A percentile compares a stretch with the other conserved stretches of the same genome.
Evolutionary conservation across 2,888 invertebrate genomes (phyloP).

Genomic region (Tolmerus cingulatus): DNA sequence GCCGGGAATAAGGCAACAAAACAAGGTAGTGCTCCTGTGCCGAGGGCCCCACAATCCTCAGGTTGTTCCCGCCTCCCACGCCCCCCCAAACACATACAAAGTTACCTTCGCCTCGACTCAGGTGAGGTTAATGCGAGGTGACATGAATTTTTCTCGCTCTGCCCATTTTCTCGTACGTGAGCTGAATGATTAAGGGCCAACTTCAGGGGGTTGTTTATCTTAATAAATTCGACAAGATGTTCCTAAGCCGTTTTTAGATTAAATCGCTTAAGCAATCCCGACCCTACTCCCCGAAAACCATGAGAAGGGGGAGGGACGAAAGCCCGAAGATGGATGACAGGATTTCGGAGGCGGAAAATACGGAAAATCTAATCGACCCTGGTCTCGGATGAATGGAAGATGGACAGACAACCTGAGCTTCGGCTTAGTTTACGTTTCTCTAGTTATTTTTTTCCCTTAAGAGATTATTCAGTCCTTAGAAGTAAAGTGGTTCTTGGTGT

Average conservation of each 20-base stretch:
- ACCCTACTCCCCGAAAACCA: neutral
- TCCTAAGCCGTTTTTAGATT: slow-evolving; percentile 33
- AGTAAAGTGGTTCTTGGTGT: neutral
- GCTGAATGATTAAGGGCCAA: slow-evolving; percentile 1
- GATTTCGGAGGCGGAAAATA: neutral
- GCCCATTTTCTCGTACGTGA: slow-evolving; percentile 9
- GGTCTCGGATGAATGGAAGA: neutral
- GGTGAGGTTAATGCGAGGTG: slow-evolving; percentile 20
- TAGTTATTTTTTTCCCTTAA: neutral
- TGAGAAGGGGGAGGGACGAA: neutral
- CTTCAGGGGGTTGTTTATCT: slow-evolving; percentile 27
- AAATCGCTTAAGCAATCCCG: slow-evolving; percentile 1
- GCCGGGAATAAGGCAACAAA: neutral
- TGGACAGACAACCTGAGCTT: neutral
- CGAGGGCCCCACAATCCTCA: neutral
- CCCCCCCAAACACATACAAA: neutral
- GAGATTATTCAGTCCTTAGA: neutral
- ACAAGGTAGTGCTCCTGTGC: neutral
- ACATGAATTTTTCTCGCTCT: slow-evolving; percentile 13
- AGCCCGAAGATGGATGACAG: neutral
- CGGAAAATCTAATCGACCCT: slow-evolving; percentile 2
- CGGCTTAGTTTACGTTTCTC: neutral
- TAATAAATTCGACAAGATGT: slow-evolving; percentile 38
- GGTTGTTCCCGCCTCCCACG: neutral
- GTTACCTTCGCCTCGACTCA: neutral